Conservation (phyloP, 1,140 invertebrate genomes). For the Zaprionus taronus region DNA sequence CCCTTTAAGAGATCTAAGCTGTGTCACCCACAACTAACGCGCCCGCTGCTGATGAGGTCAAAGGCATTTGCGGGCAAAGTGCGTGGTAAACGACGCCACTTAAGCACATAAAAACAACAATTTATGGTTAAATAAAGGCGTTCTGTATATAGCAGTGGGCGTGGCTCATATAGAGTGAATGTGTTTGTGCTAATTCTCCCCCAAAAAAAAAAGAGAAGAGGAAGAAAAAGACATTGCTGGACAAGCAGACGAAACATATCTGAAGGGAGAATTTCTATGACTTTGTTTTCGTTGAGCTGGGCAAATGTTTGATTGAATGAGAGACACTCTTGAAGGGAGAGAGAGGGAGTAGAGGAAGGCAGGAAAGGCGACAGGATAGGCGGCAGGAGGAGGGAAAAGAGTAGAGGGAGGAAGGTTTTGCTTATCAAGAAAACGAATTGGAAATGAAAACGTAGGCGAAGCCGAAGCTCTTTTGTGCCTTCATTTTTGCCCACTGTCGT, state of each 20-base stretch:
- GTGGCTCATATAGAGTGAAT: constrained; percentile 12
- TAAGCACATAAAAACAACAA: constrained; percentile 47
- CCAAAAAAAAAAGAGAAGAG: not conserved
- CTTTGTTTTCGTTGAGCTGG: constrained; percentile 47
- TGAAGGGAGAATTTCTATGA: constrained; percentile 31
- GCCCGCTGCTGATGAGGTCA: constrained; percentile 44
- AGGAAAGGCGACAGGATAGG: not conserved
- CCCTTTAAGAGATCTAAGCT: not conserved
- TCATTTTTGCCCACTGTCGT: constrained; percentile 16
- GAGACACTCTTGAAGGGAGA: not conserved
- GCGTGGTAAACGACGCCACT: constrained; percentile 18
- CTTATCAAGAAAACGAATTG: constrained; percentile 16
- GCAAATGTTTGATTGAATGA: constrained; percentile 57
- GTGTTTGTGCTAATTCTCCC: constrained; percentile 21
- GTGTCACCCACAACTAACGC: constrained; percentile 19
- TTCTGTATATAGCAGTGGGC: constrained; percentile 1
- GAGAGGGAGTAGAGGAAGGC: not conserved
- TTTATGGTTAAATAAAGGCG: constrained; percentile 35
- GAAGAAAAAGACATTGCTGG: not conserved
- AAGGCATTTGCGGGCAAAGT: constrained; percentile 25
- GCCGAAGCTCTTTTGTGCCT: constrained; percentile 26
- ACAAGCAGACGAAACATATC: not conserved
- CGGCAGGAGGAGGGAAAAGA: not conserved
- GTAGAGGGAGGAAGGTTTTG: not conserved
- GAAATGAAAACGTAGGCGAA: constrained; percentile 20